Percentiles rank a stretch among this genome's conserved stretches.
These are phyloP conservation scores for Plodia interpunctella DNA, from an alignment of 1,140 invertebrate genomes.

Conservation along the genomic window DNA sequence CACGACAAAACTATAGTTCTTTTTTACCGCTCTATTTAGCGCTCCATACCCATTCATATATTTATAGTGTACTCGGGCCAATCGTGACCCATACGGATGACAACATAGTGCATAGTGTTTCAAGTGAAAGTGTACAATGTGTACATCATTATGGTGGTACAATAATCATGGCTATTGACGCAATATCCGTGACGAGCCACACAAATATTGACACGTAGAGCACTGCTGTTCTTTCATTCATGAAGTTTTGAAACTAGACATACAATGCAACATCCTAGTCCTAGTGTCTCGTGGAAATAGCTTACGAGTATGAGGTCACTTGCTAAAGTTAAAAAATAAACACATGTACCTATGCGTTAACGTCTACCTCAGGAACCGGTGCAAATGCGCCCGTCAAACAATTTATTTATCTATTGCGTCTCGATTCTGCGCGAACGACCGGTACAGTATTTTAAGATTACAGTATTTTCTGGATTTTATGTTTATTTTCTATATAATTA, in stretches of 20 bases:
- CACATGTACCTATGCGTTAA: too few relatives aligned
- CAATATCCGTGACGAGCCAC: slow-evolving; percentile 14
- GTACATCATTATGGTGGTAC: slow-evolving; percentile 9
- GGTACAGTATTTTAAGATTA: too few relatives aligned
- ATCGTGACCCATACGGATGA: not conserved
- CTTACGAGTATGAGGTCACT: too few relatives aligned
- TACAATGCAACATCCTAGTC: too few relatives aligned
- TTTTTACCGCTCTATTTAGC: not conserved
- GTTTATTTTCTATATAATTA: too few relatives aligned
- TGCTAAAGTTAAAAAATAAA: too few relatives aligned
- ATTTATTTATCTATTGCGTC: too few relatives aligned
- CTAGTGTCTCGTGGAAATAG: not conserved
- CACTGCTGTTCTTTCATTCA: not conserved
- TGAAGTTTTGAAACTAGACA: not conserved
- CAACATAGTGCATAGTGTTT: slow-evolving; percentile 6
- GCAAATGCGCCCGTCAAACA: too few relatives aligned
- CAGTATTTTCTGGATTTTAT: too few relatives aligned
- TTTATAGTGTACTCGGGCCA: not conserved
- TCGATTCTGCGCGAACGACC: too few relatives aligned
- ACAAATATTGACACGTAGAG: slow-evolving; percentile 12
- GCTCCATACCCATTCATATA: not conserved
- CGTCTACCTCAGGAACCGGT: too few relatives aligned
- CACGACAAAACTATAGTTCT: too few relatives aligned
- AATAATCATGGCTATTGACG: slow-evolving; percentile 10
- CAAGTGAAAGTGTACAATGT: slow-evolving; percentile 16